Evolutionary conservation across 2,888 invertebrate genomes (phyloP).

Genomic region (Trichopoda pennipes): DNA sequence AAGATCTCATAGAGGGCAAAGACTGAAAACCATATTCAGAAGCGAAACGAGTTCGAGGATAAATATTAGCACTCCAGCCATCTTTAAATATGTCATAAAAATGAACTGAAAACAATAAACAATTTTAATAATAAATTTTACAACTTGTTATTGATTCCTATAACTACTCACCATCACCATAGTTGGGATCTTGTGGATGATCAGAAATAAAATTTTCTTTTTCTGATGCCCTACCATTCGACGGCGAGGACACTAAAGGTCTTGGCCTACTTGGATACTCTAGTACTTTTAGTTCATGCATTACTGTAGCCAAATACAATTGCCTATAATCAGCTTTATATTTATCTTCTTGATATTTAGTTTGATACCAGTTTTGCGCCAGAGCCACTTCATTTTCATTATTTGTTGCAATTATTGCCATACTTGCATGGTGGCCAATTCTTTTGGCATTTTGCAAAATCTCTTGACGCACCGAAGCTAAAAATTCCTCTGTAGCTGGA

Average conservation of each 20-base stretch:
- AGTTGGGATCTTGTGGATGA: slow-evolving; percentile 89
- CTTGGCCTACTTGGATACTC: slow-evolving; percentile 77
- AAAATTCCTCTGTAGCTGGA: slow-evolving; percentile 87
- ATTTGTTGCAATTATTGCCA: slow-evolving; percentile 96
- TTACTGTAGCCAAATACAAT: slow-evolving; percentile 90
- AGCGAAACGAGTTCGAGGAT: slow-evolving; percentile 91
- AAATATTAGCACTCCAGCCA: slow-evolving; percentile 89
- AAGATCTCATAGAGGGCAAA: slow-evolving; percentile 87
- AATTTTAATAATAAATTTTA: not conserved
- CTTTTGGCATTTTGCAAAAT: slow-evolving; percentile 90
- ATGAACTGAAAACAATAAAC: slow-evolving; percentile 84
- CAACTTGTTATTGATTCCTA: not conserved
- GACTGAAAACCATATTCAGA: slow-evolving; percentile 99
- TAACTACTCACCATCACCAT: slow-evolving; percentile 89
- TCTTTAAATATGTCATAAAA: slow-evolving; percentile 93
- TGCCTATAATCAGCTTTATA: slow-evolving; percentile 90
- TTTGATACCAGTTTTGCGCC: slow-evolving; percentile 89
- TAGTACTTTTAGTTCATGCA: slow-evolving; percentile 82
- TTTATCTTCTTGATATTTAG: slow-evolving; percentile 81
- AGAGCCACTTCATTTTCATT: slow-evolving; percentile 98
- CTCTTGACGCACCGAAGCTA: slow-evolving; percentile 88
- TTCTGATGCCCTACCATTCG: slow-evolving; percentile 87
- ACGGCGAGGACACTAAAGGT: slow-evolving; percentile 92
- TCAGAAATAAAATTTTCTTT: slow-evolving; percentile 88
- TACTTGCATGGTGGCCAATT: slow-evolving; percentile 92